phyloP scores from a whole-genome alignment of 2,888 invertebrate species.

The Apodemia mormo region DNA sequence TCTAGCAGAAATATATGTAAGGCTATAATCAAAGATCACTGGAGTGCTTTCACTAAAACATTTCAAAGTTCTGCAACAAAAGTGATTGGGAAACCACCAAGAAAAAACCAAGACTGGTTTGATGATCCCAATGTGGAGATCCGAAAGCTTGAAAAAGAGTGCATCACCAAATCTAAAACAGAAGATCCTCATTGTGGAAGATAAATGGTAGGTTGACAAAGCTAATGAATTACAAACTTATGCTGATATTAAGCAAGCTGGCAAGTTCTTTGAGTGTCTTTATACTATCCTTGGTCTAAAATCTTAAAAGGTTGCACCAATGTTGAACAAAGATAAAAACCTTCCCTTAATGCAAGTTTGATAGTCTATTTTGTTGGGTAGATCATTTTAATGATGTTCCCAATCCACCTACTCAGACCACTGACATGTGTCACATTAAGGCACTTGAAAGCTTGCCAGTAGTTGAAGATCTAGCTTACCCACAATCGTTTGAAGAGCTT shows the following conservation, averaged over 20 bases:
- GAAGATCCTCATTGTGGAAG: conserved; percentile 29
- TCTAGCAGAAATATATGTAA: no score
- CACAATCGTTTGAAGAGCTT: neutral
- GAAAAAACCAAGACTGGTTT: conserved; percentile 33
- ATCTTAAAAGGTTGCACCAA: conserved; percentile 24
- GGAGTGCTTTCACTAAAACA: neutral
- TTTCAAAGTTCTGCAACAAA: neutral
- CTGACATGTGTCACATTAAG: conserved; percentile 3
- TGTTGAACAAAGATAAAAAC: conserved; percentile 20
- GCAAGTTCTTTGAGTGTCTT: conserved; percentile 30
- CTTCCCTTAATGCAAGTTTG: conserved; percentile 7
- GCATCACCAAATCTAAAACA: conserved; percentile 10
- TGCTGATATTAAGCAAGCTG: conserved; percentile 26
- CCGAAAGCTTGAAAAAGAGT: conserved; percentile 24
- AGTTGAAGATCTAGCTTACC: neutral
- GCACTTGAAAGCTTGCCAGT: conserved; percentile 28
- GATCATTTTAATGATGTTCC: conserved; percentile 24
- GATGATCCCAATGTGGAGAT: conserved; percentile 27
- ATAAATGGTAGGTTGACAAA: conserved; percentile 33
- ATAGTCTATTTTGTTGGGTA: conserved; percentile 18
- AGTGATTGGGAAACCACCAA: conserved; percentile 24
- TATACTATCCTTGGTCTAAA: conserved; percentile 27
- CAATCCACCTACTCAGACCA: conserved; percentile 16
- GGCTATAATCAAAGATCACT: neutral
- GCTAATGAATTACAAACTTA: conserved; percentile 29